Conservation (phyloP, 1,140 invertebrate genomes). For the Thalassaphorura encarpata region DNA sequence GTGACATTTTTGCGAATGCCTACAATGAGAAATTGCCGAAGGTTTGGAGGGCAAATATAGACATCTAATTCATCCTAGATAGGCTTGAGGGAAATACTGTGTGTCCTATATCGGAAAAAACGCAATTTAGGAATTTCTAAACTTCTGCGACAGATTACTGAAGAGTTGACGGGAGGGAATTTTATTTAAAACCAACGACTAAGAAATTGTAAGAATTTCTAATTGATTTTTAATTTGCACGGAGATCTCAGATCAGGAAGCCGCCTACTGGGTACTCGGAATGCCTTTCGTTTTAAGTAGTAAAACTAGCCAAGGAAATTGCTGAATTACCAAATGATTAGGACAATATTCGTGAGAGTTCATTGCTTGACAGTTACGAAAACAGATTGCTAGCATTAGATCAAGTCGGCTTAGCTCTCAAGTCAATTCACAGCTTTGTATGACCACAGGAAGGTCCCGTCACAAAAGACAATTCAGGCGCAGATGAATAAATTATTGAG, state of each 20-base stretch:
- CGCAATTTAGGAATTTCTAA: conserved; percentile 22
- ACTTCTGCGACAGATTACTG: conserved; percentile 15
- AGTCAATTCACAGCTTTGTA: conserved; percentile 6
- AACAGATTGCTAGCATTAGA: conserved; percentile 7
- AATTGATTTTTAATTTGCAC: conserved; percentile 34
- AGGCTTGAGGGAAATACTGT: conserved; percentile 32
- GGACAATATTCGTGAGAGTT: conserved; percentile 1
- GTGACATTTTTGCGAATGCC: conserved; percentile 32
- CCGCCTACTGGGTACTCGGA: conserved; percentile 30
- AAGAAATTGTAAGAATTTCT: conserved; percentile 25
- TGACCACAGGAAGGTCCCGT: too few species aligned
- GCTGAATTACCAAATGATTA: conserved; percentile 1
- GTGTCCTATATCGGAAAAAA: conserved; percentile 28
- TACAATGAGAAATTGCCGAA: conserved; percentile 32
- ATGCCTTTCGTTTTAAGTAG: conserved; percentile 27
- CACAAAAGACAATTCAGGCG: too few species aligned
- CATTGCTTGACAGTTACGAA: conserved; percentile 12
- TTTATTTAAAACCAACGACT: conserved; percentile 26
- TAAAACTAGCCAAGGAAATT: conserved; percentile 14
- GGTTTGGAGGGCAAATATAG: conserved; percentile 34
- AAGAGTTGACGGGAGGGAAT: neutral
- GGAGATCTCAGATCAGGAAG: conserved; percentile 35
- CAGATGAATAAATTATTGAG: too few species aligned
- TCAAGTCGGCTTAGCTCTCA: conserved; percentile 2
- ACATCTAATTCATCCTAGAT: conserved; percentile 36